These are phyloP conservation scores for Serranus cabrilla DNA, from an alignment of 2,797 vertebrate genomes.

Conservation along the genomic window DNA sequence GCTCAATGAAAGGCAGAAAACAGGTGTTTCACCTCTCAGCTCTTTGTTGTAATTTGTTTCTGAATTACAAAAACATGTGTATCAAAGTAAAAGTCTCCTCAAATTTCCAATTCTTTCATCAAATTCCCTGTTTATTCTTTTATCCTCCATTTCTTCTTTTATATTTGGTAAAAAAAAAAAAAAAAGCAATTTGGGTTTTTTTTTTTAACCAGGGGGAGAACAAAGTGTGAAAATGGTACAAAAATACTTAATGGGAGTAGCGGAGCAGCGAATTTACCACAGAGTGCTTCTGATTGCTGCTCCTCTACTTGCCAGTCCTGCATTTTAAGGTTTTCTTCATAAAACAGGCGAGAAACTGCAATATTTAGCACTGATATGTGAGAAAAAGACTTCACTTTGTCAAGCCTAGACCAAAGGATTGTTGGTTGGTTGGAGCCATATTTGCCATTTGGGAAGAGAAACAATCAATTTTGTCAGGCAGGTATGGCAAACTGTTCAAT, in stretches of 20 bases:
- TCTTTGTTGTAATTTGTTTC: constrained; percentile 38
- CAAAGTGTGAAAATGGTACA: constrained; percentile 37
- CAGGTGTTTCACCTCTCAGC: not conserved
- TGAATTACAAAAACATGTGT: constrained; percentile 30
- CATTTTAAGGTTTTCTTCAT: constrained; percentile 4
- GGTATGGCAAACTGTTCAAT: not conserved
- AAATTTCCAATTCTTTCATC: constrained; percentile 55
- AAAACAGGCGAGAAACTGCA: not conserved
- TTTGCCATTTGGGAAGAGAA: not conserved
- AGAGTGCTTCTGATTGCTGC: constrained; percentile 21
- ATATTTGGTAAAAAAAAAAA: constrained; percentile 8
- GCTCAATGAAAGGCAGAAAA: not conserved
- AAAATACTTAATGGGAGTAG: constrained; percentile 28
- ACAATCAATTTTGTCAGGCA: not conserved
- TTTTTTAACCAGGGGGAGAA: not conserved
- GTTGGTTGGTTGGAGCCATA: not conserved
- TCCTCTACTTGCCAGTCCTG: not conserved
- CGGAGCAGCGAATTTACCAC: not conserved
- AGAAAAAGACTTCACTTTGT: not conserved
- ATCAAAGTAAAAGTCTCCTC: constrained; percentile 48
- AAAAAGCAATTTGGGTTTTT: constrained; percentile 14
- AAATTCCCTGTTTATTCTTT: constrained; percentile 22
- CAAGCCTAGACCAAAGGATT: not conserved
- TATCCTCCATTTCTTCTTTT: constrained; percentile 14
- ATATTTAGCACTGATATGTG: not conserved